Percentiles rank a stretch among this genome's conserved stretches.
Evolutionary conservation across 2,113 vertebrate genomes (phyloP).

Genomic region (Aythya baeri): DNA sequence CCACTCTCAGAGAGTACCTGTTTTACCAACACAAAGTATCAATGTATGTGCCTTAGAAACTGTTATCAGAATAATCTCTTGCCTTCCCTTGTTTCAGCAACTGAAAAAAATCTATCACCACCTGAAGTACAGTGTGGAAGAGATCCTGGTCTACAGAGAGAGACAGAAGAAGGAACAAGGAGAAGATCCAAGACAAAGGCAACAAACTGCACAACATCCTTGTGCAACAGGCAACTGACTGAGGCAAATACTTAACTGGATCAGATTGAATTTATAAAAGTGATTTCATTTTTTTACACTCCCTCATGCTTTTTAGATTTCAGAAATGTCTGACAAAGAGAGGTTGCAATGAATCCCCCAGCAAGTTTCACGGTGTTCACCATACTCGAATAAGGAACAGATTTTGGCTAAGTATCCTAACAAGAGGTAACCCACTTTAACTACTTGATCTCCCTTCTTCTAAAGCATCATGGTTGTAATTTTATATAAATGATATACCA

Average conservation of each 20-base stretch:
- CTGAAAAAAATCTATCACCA: neutral
- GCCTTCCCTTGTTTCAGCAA: neutral
- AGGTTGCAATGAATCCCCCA: neutral
- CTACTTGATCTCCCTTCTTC: constrained; percentile 9
- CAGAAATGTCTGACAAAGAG: neutral
- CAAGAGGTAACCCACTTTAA: neutral
- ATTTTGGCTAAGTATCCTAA: neutral
- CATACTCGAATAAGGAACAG: neutral
- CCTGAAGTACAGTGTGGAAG: neutral
- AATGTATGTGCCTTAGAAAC: neutral
- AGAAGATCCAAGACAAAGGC: neutral
- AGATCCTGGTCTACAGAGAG: neutral
- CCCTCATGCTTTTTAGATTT: neutral
- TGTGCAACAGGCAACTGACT: neutral
- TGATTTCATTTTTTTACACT: neutral
- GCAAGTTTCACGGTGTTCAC: neutral
- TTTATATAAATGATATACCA: constrained; percentile 49
- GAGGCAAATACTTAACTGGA: neutral
- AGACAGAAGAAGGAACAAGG: neutral
- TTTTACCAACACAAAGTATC: neutral
- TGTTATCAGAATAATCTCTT: neutral
- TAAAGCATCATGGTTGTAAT: constrained; percentile 7
- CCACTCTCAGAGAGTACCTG: neutral
- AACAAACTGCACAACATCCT: neutral
- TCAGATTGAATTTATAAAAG: neutral